Conservation (phyloP, 2,113 vertebrate species). For the Rynchops niger region DNA sequence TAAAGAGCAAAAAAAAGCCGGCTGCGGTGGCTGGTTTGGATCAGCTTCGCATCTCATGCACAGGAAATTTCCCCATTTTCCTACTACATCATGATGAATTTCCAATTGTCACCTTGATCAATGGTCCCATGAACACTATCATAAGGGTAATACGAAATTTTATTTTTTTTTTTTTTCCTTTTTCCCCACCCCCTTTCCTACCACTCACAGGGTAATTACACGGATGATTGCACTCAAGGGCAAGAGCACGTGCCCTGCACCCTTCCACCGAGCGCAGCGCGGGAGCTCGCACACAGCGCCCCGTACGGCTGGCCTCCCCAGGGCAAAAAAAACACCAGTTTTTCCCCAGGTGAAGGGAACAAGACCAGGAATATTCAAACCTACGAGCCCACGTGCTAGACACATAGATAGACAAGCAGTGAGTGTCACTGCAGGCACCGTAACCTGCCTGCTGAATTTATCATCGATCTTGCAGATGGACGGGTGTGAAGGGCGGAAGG, state of each 20-base stretch:
- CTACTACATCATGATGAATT: neutral
- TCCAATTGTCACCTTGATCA: conserved; percentile 19
- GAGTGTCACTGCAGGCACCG: neutral
- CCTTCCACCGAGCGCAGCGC: neutral
- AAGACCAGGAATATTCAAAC: neutral
- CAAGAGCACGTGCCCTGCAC: neutral
- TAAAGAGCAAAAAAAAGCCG: neutral
- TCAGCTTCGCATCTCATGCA: neutral
- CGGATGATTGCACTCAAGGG: conserved; percentile 27
- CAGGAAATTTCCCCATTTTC: neutral
- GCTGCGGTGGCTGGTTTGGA: neutral
- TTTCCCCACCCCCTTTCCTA: neutral
- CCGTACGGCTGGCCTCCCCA: neutral
- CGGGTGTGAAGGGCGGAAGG: neutral
- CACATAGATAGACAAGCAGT: neutral
- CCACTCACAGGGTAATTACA: conserved; percentile 49
- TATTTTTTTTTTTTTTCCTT: neutral
- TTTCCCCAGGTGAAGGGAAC: neutral
- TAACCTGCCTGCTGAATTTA: neutral
- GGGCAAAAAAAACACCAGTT: neutral
- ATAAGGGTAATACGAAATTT: neutral
- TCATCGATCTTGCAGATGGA: accelerated
- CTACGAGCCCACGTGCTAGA: neutral
- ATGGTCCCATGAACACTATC: neutral
- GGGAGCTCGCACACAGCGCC: accelerated